phyloP scores from a whole-genome alignment of 2,797 vertebrate species.

The Trematomus bernacchii region DNA sequence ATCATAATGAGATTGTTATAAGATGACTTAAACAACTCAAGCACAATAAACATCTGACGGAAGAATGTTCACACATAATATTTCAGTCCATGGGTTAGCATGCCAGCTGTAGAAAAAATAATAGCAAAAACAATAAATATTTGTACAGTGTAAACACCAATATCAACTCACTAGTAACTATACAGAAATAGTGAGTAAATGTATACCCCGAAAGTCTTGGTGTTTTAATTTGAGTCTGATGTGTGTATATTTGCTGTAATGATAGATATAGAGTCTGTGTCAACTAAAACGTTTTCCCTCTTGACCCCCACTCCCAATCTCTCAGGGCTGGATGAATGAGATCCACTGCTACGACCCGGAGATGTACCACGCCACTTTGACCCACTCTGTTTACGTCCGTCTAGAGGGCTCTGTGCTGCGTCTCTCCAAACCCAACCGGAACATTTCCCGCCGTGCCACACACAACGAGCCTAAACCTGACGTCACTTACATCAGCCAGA shows the following conservation, averaged over 20 bases:
- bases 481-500: conserved; percentile 95
- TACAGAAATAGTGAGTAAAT: background rate
- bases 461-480: conserved; percentile 96
- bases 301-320: background rate
- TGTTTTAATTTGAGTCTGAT: background rate
- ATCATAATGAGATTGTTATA: background rate
- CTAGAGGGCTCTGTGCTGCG: conserved; percentile 94
- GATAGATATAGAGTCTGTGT: background rate
- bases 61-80: conserved; percentile 1
- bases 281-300: conserved; percentile 4
- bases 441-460: conserved; percentile 94
- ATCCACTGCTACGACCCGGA: conserved; percentile 96
- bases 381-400: conserved; percentile 95
- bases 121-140: too few species aligned
- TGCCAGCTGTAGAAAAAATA: background rate
- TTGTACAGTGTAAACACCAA: too few species aligned
- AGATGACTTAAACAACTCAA: background rate
- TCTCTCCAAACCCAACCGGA: conserved; percentile 96
- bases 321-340: conserved; percentile 99
- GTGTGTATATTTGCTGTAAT: background rate
- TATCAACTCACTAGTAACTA: background rate
- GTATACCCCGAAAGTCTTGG: background rate
- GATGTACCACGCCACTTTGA: conserved; percentile 97
- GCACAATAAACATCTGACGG: background rate
- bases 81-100: background rate